Evolutionary conservation across 2,113 vertebrate genomes (phyloP), one percentile per base, ranked within the genome.

Genomic region (Propithecus coquereli): DNA sequence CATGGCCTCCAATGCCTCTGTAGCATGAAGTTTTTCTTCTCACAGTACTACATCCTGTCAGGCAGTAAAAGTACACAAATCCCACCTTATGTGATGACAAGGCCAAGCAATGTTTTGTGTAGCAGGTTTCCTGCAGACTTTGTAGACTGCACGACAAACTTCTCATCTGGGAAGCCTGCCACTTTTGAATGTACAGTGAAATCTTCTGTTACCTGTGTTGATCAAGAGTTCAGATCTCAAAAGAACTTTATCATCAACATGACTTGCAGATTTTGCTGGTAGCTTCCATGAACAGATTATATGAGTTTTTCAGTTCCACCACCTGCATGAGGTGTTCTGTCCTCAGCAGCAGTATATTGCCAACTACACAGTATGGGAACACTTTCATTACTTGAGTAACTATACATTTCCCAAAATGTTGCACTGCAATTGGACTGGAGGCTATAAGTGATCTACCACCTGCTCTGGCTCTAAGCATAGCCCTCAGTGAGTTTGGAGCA

Each of bases 181-280:
- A 96, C 96, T 85, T 61, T 43, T 47, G 63, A 68, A 32, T 54
- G 12, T 16, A 16, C 8, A 68, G 2, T 43, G n/a, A 40, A 66
- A 52, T 6, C 12, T 45, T 43, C 16, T 14, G 7, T 47, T 43
- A 30, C 18, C 20, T 34, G 11, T 63, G 9, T 54, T 43, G 99
- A 98, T 95, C 97, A 98, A 94, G 98, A 97, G 1, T 98, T 98
- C 90, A 98, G 95, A 0, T 96, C 97, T 77, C 99, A 98, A 95
- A 98, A 98, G 97, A 98, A 97, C 97, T 99, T 99, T 16, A 97
- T 98, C 25, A 96, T 99, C 87, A 98, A 98, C 54, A 98, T 99
- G 98, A 98, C 97, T 0, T 99, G 99, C 97, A 99, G 99, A 96
- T 99, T 99, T 96, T 99, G 99, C 98, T 99, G 99, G 99, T 99